A percentile compares a stretch with the other conserved stretches of the same genome.
These are phyloP conservation scores for Bufotes viridis DNA, from an alignment of 2,797 vertebrate species.

Conservation along the genomic window DNA sequence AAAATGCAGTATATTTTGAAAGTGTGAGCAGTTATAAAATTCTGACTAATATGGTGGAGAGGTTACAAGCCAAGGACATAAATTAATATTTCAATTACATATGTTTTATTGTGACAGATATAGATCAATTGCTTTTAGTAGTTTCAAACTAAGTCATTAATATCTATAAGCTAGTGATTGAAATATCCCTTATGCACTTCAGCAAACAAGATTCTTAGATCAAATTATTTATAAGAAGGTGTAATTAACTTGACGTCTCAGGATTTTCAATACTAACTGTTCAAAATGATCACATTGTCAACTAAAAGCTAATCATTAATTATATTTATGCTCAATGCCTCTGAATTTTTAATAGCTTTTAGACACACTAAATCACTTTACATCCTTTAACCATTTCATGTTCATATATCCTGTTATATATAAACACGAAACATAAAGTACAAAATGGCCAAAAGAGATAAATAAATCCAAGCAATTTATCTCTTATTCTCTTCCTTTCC, in stretches of 20 bases:
- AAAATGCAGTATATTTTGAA: background rate
- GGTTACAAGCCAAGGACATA: background rate
- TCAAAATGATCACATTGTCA: slow-evolving; percentile 58
- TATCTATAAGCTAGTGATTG: slow-evolving; percentile 34
- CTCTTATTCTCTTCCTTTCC: too few relatives aligned
- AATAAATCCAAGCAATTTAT: background rate
- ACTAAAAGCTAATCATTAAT: slow-evolving; percentile 60
- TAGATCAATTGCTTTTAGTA: background rate
- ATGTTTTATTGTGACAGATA: background rate
- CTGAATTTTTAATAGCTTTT: slow-evolving; percentile 62
- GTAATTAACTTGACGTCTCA: slow-evolving; percentile 55
- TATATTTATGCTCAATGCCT: slow-evolving; percentile 62
- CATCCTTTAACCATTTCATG: slow-evolving; percentile 44
- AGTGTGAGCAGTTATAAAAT: background rate
- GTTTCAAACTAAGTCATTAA: slow-evolving; percentile 27
- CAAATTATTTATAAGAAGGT: slow-evolving; percentile 56
- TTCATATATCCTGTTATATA: background rate
- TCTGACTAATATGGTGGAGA: background rate
- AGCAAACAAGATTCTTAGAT: slow-evolving; percentile 35
- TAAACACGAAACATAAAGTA: background rate
- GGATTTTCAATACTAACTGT: slow-evolving; percentile 53
- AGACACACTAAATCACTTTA: slow-evolving; percentile 39
- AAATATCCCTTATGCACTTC: slow-evolving; percentile 52
- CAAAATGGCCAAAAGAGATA: background rate
- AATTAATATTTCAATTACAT: background rate